Evolutionary conservation across 1,140 invertebrate species (phyloP).

Genomic region (Anoplophora glabripennis): DNA sequence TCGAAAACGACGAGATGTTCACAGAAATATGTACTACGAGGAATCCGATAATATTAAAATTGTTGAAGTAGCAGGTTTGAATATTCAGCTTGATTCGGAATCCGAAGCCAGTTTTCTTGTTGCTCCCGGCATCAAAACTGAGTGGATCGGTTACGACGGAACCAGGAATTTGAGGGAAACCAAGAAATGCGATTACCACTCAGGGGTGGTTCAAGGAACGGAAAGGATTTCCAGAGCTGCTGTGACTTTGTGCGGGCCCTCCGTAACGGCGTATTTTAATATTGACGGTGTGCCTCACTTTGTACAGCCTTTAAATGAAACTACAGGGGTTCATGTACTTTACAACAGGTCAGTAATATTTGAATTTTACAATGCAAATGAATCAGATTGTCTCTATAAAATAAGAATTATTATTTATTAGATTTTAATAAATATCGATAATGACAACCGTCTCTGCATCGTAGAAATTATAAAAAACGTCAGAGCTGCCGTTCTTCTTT

Average conservation of each 20-base stretch:
- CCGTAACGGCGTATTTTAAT: slow-evolving; percentile 49
- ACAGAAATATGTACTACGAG: no score
- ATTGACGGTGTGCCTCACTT: slow-evolving; percentile 44
- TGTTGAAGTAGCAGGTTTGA: slow-evolving; percentile 29
- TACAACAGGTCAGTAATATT: slow-evolving; percentile 24
- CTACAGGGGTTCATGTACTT: slow-evolving; percentile 18
- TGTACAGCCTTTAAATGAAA: slow-evolving; percentile 46
- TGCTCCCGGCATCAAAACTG: slow-evolving; percentile 21
- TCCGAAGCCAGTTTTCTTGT: slow-evolving; percentile 26
- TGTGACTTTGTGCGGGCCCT: slow-evolving; percentile 49
- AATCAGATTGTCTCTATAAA: no score
- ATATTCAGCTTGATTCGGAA: slow-evolving; percentile 18
- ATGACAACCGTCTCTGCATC: no score
- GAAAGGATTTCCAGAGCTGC: slow-evolving; percentile 40
- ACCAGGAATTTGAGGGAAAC: slow-evolving; percentile 1
- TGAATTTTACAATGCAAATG: no score
- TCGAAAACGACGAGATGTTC: no score
- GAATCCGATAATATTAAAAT: slow-evolving; percentile 11
- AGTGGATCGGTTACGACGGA: slow-evolving; percentile 26
- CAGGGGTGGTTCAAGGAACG: slow-evolving; percentile 29
- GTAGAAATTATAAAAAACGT: no score
- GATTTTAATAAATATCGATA: no score
- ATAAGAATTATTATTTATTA: no score
- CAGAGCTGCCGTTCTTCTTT: no score
- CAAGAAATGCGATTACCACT: slow-evolving; percentile 34